Conservation (phyloP, 2,888 invertebrate species). For the Trisateles emortualis region DNA sequence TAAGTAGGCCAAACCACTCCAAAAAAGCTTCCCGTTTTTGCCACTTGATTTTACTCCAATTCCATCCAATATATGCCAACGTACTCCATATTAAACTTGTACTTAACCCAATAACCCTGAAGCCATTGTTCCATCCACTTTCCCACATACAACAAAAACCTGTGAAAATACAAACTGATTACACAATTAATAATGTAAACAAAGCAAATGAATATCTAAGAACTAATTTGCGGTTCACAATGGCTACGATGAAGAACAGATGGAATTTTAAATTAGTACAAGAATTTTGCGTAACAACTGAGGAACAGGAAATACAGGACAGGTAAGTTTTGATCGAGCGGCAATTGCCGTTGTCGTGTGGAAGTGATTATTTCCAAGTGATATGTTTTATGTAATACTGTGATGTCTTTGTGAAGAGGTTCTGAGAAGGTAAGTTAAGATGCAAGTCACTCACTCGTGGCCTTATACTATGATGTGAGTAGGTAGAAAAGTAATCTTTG, state of each 20-base stretch:
- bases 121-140: conserved; percentile 29
- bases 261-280: conserved; percentile 69
- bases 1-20: too few relatives aligned
- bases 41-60: too few relatives aligned
- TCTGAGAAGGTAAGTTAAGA: neutral
- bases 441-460: conserved; percentile 1
- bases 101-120: conserved; percentile 1
- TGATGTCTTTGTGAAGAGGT: conserved; percentile 22
- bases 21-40: too few relatives aligned
- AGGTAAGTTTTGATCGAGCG: conserved; percentile 60
- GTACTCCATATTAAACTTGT: neutral
- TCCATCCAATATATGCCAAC: too few relatives aligned
- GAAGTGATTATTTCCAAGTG: conserved; percentile 58
- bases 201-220: conserved; percentile 72
- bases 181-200: conserved; percentile 55
- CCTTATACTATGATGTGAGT: too few relatives aligned
- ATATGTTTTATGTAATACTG: conserved; percentile 30
- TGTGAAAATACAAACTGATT: conserved; percentile 39
- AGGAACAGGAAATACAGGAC: conserved; percentile 82
- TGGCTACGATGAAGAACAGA: conserved; percentile 53
- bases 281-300: conserved; percentile 73
- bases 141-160: conserved; percentile 26
- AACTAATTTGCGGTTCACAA: conserved; percentile 73
- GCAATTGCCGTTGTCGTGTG: conserved; percentile 62
- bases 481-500: too few relatives aligned